These are phyloP conservation scores for Melanotaenia pygmaea DNA, from an alignment of 2,797 vertebrate species.

Conservation along the genomic window DNA sequence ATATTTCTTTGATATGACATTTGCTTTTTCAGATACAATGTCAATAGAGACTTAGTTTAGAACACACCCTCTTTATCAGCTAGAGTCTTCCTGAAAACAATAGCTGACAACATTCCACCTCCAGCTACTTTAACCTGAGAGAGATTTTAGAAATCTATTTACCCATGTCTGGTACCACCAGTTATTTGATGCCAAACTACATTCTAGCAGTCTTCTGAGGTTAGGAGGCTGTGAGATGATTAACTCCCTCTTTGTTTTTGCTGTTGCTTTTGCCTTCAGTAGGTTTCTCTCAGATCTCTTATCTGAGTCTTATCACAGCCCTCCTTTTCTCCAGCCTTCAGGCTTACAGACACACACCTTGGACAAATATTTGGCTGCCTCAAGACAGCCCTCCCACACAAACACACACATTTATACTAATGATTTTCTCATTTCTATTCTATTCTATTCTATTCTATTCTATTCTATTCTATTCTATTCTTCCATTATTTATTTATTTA, in stretches of 20 bases:
- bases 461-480: conserved; percentile 12
- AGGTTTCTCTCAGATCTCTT: conserved; percentile 78
- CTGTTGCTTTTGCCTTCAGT: conserved; percentile 70
- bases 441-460: conserved; percentile 7
- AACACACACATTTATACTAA: conserved; percentile 15
- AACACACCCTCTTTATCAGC: conserved; percentile 25
- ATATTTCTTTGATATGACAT: neutral
- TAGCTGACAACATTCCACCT: conserved; percentile 49
- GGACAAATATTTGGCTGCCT: conserved; percentile 77
- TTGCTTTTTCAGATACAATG: neutral
- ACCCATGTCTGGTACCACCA: conserved; percentile 70
- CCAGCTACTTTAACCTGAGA: conserved; percentile 31
- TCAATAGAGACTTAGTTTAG: conserved; percentile 4
- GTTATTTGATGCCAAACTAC: conserved; percentile 70
- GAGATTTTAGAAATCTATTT: conserved; percentile 54
- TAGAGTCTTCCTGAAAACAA: conserved; percentile 36
- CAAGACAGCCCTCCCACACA: conserved; percentile 45
- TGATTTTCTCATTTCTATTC: conserved; percentile 21
- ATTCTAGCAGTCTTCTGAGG: conserved; percentile 57
- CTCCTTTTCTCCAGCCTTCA: conserved; percentile 67
- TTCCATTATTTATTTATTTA: neutral
- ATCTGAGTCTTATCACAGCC: conserved; percentile 77
- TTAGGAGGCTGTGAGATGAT: conserved; percentile 76
- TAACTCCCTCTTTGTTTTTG: conserved; percentile 79
- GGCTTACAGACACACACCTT: conserved; percentile 74